Base-by-base conservation (phyloP, 2,797 vertebrate species). In the Enteromius radiatus region DNA sequence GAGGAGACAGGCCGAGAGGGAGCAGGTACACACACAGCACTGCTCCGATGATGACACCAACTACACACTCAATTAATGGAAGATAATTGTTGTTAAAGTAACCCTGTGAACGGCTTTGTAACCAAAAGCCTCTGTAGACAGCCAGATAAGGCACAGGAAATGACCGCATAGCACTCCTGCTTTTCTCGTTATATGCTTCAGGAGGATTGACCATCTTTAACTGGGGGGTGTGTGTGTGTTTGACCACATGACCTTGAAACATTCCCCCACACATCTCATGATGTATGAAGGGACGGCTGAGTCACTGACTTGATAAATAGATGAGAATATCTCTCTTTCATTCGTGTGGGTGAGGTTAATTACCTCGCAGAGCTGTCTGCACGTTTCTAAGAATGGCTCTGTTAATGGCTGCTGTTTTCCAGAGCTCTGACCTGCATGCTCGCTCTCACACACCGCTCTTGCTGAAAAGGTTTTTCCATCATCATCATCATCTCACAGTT, bases 1-100 rank as follows among this genome's bases (percentile, higher is more conserved):
- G 92, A 92, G 97, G 91, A 94, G 96, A 70, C 96, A 96, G 0
- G 96, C 97, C 0, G 97, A 98, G 89, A 96, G 97, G 1, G 97
- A 99, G 83, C 97, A 99, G 98, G 98, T 99, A 70, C 76, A 91
- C 4, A 28, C 47, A 73, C 38, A 1, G 21, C 26, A 43, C 31
- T 54, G 59, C 67, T 64, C 31, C 3, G 15, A 63, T 14, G 47
- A 71, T 65, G 49, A 73, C 61, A 36, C 52, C 76, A 82, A 19
- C 38, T 38, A 63, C 76, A 75, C 19, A 61, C 61, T 56, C 68
- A 81, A 81, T 81, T 81, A 73, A 80, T 45, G 8, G 59, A 47
- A 70, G 52, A 45, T 80, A 43, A 80, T 80, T 80, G 52, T 80
- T 80, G 65, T 41, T 59, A 41, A 75, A 75, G 33, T 75, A 59